These are phyloP conservation scores for Discoglossus pictus DNA, from an alignment of 2,797 vertebrate genomes.

Conservation along the genomic window DNA sequence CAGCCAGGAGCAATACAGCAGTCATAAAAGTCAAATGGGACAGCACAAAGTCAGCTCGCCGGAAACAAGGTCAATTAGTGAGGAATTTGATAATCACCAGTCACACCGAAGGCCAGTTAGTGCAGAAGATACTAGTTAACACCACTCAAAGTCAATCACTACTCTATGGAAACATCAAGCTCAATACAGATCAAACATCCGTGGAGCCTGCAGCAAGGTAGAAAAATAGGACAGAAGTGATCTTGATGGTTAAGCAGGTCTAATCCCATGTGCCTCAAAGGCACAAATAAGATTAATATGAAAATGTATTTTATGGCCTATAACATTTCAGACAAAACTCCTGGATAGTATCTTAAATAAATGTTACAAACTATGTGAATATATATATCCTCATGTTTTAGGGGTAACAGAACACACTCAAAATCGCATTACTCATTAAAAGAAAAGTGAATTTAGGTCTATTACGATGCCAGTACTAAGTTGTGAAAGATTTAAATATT, in stretches of 20 bases:
- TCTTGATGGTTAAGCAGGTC: conserved; percentile 41
- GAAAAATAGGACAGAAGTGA: conserved; percentile 42
- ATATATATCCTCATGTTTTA: too few relatives aligned
- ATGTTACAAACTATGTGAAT: too few relatives aligned
- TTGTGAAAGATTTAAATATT: too few relatives aligned
- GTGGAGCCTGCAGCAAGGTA: conserved; percentile 45
- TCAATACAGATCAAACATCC: conserved; percentile 51
- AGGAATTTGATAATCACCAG: conserved; percentile 50
- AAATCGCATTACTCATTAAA: too few relatives aligned
- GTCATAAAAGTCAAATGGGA: conserved; percentile 51
- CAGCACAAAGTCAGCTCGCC: conserved; percentile 48
- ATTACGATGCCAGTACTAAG: too few relatives aligned
- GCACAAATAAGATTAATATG: conserved; percentile 23
- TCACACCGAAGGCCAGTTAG: conserved; percentile 38
- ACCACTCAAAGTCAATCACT: conserved; percentile 52
- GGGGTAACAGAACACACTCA: too few relatives aligned
- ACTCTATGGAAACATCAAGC: conserved; percentile 47
- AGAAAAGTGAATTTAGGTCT: too few relatives aligned
- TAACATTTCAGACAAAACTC: background rate
- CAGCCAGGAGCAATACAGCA: conserved; percentile 49
- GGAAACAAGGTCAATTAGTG: conserved; percentile 52
- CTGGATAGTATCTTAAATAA: too few relatives aligned
- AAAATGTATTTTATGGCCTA: conserved; percentile 21
- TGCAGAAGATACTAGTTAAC: conserved; percentile 50
- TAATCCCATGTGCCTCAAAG: conserved; percentile 34